Evolutionary conservation across 2,797 vertebrate species (phyloP).

Genomic region (Scomberomorus guttatus): DNA sequence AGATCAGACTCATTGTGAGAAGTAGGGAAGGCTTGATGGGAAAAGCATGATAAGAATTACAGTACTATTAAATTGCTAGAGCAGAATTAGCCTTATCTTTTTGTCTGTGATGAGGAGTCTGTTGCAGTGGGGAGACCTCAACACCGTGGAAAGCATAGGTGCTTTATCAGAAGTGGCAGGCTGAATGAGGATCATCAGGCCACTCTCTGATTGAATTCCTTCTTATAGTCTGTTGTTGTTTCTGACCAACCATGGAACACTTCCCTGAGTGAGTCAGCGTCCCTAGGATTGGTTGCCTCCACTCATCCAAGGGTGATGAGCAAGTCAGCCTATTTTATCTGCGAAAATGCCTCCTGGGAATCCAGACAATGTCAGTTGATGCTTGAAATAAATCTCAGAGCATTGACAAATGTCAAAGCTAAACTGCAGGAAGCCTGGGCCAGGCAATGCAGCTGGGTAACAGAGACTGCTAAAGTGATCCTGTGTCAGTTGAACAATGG

Average conservation of each 20-base stretch:
- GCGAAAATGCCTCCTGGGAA: slow-evolving; percentile 68
- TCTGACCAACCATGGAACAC: slow-evolving; percentile 51
- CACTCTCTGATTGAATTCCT: slow-evolving; percentile 74
- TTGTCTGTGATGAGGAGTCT: slow-evolving; percentile 41
- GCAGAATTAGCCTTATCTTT: slow-evolving; percentile 62
- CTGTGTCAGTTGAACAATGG: slow-evolving; percentile 43
- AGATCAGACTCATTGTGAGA: slow-evolving; percentile 64
- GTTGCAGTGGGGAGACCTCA: slow-evolving; percentile 28
- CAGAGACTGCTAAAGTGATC: slow-evolving; percentile 24
- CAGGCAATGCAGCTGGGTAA: slow-evolving; percentile 26
- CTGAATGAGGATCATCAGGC: slow-evolving; percentile 76
- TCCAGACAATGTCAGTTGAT: slow-evolving; percentile 69
- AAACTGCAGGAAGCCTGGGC: slow-evolving; percentile 40
- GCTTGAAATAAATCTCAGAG: slow-evolving; percentile 70
- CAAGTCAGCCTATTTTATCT: slow-evolving; percentile 71
- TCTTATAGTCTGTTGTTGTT: slow-evolving; percentile 67
- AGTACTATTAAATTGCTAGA: slow-evolving; percentile 54
- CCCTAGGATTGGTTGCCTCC: slow-evolving; percentile 64
- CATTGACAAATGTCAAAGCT: slow-evolving; percentile 66
- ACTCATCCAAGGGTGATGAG: slow-evolving; percentile 72
- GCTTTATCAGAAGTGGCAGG: slow-evolving; percentile 78
- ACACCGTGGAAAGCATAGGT: slow-evolving; percentile 53
- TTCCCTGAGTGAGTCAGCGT: slow-evolving; percentile 67
- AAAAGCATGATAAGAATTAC: slow-evolving; percentile 60
- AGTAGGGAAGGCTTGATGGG: slow-evolving; percentile 51